Evolutionary conservation across 2,797 vertebrate genomes (phyloP).

Genomic region (Leuciscus waleckii): DNA sequence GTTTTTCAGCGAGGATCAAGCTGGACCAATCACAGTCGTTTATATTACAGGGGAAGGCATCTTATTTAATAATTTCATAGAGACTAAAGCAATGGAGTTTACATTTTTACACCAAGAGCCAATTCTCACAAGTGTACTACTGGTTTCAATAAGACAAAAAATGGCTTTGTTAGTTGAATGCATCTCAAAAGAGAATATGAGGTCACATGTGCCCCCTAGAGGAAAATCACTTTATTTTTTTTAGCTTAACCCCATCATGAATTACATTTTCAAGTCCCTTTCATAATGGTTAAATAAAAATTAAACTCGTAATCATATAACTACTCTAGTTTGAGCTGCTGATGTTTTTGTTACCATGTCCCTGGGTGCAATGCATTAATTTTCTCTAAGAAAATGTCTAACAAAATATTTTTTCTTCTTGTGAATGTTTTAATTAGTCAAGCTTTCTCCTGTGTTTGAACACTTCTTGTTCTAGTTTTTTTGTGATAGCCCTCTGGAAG

Average conservation of each 20-base stretch:
- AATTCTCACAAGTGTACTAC: neutral
- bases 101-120: neutral
- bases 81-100: neutral
- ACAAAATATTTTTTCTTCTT: neutral
- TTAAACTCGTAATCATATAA: neutral
- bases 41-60: neutral
- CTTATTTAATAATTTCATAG: neutral
- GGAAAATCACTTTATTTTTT: neutral
- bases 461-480: neutral
- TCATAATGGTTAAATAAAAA: neutral
- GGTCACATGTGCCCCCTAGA: no score
- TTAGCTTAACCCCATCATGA: neutral
- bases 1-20: neutral
- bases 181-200: neutral
- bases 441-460: neutral
- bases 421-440: neutral
- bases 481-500: neutral
- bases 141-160: neutral
- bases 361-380: neutral
- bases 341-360: neutral
- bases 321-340: neutral
- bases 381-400: neutral
- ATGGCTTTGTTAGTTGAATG: neutral
- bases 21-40: slow-evolving; percentile 4
- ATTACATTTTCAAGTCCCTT: neutral